Percentiles rank a stretch among this genome's conserved stretches.
Conservation (phyloP, 2,888 invertebrate species). For the Syrista parreyssii region DNA sequence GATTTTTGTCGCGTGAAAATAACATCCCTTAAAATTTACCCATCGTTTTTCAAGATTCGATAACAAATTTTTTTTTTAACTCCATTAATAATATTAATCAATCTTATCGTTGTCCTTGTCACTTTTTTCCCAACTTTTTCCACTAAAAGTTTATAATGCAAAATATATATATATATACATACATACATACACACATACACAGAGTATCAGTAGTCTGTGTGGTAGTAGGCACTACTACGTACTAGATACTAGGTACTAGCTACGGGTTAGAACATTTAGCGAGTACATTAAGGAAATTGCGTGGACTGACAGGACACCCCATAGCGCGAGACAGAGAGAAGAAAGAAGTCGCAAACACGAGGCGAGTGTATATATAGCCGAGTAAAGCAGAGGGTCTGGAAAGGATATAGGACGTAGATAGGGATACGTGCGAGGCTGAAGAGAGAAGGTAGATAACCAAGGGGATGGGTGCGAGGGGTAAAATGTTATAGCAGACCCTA, state of each 20-base stretch:
- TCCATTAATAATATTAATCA: background rate
- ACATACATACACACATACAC: background rate
- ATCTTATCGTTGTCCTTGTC: background rate
- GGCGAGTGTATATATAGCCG: constrained; percentile 13
- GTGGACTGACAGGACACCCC: constrained; percentile 43
- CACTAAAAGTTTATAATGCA: background rate
- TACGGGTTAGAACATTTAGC: constrained; percentile 49
- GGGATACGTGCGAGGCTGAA: constrained; percentile 16
- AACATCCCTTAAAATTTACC: background rate
- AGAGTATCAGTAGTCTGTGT: background rate
- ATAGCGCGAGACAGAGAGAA: constrained; percentile 27
- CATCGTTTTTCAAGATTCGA: background rate
- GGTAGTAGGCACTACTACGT: background rate
- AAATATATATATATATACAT: background rate
- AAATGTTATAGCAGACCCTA: constrained; percentile 27
- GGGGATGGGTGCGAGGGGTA: constrained; percentile 32
- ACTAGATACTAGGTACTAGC: background rate
- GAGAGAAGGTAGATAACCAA: constrained; percentile 22
- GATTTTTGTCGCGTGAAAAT: background rate
- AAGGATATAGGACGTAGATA: constrained; percentile 21
- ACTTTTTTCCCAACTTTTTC: background rate
- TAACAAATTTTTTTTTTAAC: background rate
- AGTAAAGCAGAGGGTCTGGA: constrained; percentile 11
- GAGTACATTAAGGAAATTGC: constrained; percentile 66
- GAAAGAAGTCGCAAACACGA: constrained; percentile 20